Conservation (phyloP, 2,888 invertebrate species). For the Hecatera dysodea region DNA sequence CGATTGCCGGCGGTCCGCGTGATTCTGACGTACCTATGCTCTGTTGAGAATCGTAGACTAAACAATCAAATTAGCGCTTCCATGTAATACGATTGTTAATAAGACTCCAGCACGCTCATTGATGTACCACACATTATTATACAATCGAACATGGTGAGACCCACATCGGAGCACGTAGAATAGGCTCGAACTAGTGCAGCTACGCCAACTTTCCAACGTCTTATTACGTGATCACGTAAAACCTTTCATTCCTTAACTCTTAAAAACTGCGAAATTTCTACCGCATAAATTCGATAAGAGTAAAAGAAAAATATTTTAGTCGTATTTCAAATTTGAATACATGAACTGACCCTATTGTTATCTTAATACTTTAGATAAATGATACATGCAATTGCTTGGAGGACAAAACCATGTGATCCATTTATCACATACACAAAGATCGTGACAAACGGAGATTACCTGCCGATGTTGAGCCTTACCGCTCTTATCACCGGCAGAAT, state of each 20-base stretch:
- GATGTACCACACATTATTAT: slow-evolving; percentile 53
- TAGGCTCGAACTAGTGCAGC: neutral
- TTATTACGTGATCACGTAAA: neutral
- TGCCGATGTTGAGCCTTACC: slow-evolving; percentile 64
- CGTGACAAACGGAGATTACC: slow-evolving; percentile 84
- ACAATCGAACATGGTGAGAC: slow-evolving; percentile 31
- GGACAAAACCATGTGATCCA: slow-evolving; percentile 78
- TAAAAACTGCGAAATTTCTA: neutral
- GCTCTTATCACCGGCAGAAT: slow-evolving; percentile 37
- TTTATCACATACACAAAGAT: slow-evolving; percentile 81
- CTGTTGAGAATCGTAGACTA: slow-evolving; percentile 55
- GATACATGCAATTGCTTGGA: slow-evolving; percentile 54
- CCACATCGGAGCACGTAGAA: slow-evolving; percentile 6
- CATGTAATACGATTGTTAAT: slow-evolving; percentile 61
- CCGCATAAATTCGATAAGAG: neutral
- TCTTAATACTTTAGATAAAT: slow-evolving; percentile 35
- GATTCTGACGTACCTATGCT: slow-evolving; percentile 56
- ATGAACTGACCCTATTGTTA: slow-evolving; percentile 16
- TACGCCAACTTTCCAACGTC: slow-evolving; percentile 16
- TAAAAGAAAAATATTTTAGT: neutral
- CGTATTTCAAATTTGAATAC: neutral
- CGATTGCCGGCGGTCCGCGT: slow-evolving; percentile 54
- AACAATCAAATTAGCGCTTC: slow-evolving; percentile 67
- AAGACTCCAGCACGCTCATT: slow-evolving; percentile 45
- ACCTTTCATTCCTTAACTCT: too few species aligned